Conservation (phyloP, 2,888 invertebrate genomes). For the Tethea ocularis region DNA sequence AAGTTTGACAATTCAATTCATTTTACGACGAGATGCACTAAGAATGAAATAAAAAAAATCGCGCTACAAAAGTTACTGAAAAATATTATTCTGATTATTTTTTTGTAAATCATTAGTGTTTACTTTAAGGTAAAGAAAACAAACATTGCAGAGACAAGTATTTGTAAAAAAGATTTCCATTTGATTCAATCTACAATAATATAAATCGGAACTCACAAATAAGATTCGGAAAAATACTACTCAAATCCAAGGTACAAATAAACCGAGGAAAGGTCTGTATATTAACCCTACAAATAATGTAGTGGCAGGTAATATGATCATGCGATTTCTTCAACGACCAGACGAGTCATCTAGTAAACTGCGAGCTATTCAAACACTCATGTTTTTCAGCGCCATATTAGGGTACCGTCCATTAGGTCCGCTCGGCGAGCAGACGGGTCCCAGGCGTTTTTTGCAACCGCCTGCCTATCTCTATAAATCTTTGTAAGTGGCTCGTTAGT, state of each 20-base stretch:
- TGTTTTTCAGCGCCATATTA: conserved; percentile 50
- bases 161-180: not conserved
- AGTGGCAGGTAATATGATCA: conserved; percentile 12
- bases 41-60: too few species aligned
- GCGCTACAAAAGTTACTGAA: too few species aligned
- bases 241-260: not conserved
- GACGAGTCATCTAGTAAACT: conserved; percentile 43
- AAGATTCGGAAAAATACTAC: not conserved
- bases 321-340: conserved; percentile 29
- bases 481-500: conserved; percentile 74
- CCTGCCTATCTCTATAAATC: conserved; percentile 71
- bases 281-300: conserved; percentile 5
- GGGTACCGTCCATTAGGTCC: conserved; percentile 49
- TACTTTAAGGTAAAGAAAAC: too few species aligned
- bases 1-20: too few species aligned
- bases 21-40: too few species aligned
- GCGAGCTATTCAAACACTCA: conserved; percentile 54
- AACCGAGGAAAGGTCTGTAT: not conserved
- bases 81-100: too few species aligned
- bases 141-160: too few species aligned
- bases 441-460: conserved; percentile 57
- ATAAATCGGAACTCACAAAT: not conserved
- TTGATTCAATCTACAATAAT: too few species aligned
- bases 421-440: conserved; percentile 48
- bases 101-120: too few species aligned